Evolutionary conservation across 1,140 invertebrate species (phyloP), one percentile per base, ranked within the genome.

Genomic region (Drosophila punjabiensis): DNA sequence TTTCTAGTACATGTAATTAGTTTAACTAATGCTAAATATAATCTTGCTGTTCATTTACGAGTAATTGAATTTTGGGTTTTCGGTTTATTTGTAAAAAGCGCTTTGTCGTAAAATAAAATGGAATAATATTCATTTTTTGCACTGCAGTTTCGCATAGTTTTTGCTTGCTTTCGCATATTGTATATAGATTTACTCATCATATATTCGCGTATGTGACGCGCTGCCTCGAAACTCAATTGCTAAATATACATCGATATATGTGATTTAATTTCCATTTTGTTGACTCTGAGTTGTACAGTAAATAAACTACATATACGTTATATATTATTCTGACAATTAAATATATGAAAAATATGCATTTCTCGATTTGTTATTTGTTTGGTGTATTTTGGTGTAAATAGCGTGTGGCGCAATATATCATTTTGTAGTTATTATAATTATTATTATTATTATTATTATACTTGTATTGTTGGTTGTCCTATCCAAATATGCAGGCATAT

Each of bases 61-160:
- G 61, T 82, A 75, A 62, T 77, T 78, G 50, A 71, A 71, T 71
- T 88, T 24, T 24, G 24, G 66, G 60, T 28, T 28, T 74, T 81
- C 53, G 43, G 50, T 80, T 83, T 77, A 78, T 56, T 84, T 84
- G 74, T 88, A 87, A 90, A 89, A 88, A 88, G 85, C 85, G 75
- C 48, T 88, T 88, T 90, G 70, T 88, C 86, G 80, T 90, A 90
- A 88, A 88, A 88, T 88, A 88, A 88, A 89, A 76, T 89, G 74
- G 78, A 84, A 70, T 79, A 79, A 69, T 82, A 75, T 79, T 78
- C 53, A n/a, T n/a, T n/a, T 35, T 87, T 88, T 88, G 85, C 85
- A 88, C 85, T 81, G 81, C 69, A 55, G 75, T 82, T 88, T 81
- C 73, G 69, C 63, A 67, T 88, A 89, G 85, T 79, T 84, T 71